A percentile compares a stretch with the other conserved stretches of the same genome.
Conservation (phyloP, 2,797 vertebrate genomes). For the Thaleichthys pacificus region DNA sequence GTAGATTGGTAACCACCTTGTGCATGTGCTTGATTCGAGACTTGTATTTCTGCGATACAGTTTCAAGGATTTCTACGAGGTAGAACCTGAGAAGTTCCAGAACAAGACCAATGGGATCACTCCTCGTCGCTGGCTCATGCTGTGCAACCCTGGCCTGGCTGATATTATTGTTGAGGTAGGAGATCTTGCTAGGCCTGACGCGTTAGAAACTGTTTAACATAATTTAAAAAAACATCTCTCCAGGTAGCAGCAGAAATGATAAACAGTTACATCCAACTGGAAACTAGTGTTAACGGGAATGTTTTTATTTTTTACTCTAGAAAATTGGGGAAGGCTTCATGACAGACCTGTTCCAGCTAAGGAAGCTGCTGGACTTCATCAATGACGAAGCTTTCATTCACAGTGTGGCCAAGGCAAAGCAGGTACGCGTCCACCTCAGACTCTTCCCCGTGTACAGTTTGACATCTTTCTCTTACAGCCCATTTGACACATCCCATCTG, state of each 20-base stretch:
- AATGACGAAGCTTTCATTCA: slow-evolving; percentile 78
- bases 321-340: slow-evolving; percentile 84
- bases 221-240: too few species aligned
- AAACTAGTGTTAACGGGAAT: neutral
- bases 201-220: too few species aligned
- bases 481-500: neutral
- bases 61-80: slow-evolving; percentile 86
- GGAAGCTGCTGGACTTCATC: slow-evolving; percentile 75
- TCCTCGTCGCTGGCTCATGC: slow-evolving; percentile 84
- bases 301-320: slow-evolving; percentile 47
- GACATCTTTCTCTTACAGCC: too few species aligned
- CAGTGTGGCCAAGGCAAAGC: slow-evolving; percentile 83
- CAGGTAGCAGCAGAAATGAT: too few species aligned
- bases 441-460: too few species aligned
- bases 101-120: slow-evolving; percentile 92
- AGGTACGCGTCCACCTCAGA: slow-evolving; percentile 60
- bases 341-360: slow-evolving; percentile 80
- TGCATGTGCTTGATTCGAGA: neutral
- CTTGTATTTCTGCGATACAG: slow-evolving; percentile 47
- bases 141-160: slow-evolving; percentile 85
- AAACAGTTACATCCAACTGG: neutral
- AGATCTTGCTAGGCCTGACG: neutral
- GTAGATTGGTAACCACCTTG: neutral
- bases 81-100: slow-evolving; percentile 87
- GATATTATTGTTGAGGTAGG: slow-evolving; percentile 84